Evolutionary conservation across 2,797 vertebrate genomes (phyloP).

Genomic region (Psittacula derbiana): DNA sequence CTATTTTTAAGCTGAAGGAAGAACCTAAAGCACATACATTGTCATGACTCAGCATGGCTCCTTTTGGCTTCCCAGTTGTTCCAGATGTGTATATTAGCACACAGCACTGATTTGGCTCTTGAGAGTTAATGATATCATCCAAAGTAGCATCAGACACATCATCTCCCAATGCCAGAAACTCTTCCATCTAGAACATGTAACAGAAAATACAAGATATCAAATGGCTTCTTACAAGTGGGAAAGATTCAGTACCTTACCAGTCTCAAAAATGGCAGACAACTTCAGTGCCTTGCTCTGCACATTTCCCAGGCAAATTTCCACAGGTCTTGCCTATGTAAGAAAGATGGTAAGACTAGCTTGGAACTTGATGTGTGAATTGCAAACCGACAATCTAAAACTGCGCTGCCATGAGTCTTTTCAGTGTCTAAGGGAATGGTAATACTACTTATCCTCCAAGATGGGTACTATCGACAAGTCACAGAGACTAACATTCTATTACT

Average conservation of each 20-base stretch:
- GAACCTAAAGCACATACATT: conserved; percentile 75
- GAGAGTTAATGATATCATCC: conserved; percentile 78
- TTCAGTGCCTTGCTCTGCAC: background rate
- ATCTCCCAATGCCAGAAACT: conserved; percentile 80
- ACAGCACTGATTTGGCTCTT: conserved; percentile 87
- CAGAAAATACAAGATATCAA: background rate
- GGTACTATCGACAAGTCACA: background rate
- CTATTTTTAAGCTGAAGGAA: background rate
- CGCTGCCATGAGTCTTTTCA: background rate
- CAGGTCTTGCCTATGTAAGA: background rate
- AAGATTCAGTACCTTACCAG: background rate
- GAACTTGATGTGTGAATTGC: background rate
- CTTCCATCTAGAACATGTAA: conserved; percentile 74
- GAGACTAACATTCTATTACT: background rate
- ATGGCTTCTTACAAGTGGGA: background rate
- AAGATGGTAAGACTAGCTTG: background rate
- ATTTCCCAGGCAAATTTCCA: background rate
- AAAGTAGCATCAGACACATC: conserved; percentile 77
- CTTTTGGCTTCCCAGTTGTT: conserved; percentile 87
- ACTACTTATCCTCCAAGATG: background rate
- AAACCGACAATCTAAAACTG: background rate
- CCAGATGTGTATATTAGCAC: conserved; percentile 87
- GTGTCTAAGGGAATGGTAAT: background rate
- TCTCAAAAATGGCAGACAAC: background rate
- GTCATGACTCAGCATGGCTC: conserved; percentile 91